A percentile compares a stretch with the other conserved stretches of the same genome.
These are phyloP conservation scores for Podabrus alpinus DNA, from an alignment of 2,888 invertebrate genomes.

Conservation along the genomic window DNA sequence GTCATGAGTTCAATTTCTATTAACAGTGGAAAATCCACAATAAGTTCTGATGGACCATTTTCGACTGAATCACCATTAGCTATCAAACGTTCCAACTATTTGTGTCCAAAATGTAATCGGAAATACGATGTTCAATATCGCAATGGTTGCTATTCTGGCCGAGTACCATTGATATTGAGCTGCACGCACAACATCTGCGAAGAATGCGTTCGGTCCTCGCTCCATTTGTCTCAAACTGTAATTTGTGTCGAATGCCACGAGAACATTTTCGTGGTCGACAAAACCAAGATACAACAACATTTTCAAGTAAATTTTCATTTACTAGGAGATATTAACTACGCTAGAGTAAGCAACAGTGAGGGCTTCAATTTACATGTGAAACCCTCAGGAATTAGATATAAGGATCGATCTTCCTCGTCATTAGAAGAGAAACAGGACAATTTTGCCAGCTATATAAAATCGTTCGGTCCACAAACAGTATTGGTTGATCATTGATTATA, in stretches of 20 bases:
- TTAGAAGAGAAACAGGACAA: background rate
- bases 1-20: background rate
- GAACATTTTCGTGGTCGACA: conserved; percentile 45
- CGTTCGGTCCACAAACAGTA: background rate
- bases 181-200: conserved; percentile 75
- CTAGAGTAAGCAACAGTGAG: conserved; percentile 14
- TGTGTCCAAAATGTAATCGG: conserved; percentile 34
- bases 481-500: too few relatives aligned
- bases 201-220: conserved; percentile 59
- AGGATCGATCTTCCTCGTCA: background rate
- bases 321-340: conserved; percentile 43
- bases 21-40: background rate
- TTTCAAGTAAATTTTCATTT: conserved; percentile 54
- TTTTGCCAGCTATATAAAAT: background rate
- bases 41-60: background rate
- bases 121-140: conserved; percentile 28
- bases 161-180: conserved; percentile 62
- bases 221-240: conserved; percentile 50
- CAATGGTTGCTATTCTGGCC: conserved; percentile 36
- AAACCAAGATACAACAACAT: conserved; percentile 38
- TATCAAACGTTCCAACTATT: conserved; percentile 7
- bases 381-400: conserved; percentile 26
- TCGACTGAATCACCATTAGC: background rate
- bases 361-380: conserved; percentile 20
- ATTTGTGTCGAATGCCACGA: conserved; percentile 59